Percentiles rank a stretch among this genome's conserved stretches.
Evolutionary conservation across 2,888 invertebrate genomes (phyloP).

Genomic region (Eupithecia inturbata): DNA sequence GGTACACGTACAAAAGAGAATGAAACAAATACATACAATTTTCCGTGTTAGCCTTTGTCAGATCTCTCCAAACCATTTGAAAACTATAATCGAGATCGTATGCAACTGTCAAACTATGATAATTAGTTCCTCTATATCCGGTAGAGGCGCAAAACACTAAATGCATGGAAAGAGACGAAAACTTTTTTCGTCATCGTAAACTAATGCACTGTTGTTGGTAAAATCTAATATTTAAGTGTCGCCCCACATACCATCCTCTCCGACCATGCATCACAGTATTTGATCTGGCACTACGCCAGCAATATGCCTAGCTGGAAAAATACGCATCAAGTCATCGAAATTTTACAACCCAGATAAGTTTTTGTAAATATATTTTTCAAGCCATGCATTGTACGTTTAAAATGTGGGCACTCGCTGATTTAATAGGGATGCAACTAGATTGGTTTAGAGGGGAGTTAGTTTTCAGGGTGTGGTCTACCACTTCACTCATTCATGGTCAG

Average conservation of each 20-base stretch:
- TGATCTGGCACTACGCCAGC: slow-evolving; percentile 73
- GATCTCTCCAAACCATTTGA: no score
- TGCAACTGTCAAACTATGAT: no score
- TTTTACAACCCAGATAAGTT: slow-evolving; percentile 54
- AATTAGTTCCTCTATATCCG: no score
- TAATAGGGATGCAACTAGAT: neutral
- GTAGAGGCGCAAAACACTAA: no score
- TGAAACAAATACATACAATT: no score
- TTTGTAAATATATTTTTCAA: slow-evolving; percentile 33
- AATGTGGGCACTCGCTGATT: neutral
- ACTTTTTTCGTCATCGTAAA: no score
- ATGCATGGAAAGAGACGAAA: no score
- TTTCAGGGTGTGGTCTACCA: neutral
- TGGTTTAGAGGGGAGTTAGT: neutral
- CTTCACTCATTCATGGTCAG: neutral
- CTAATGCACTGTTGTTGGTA: slow-evolving; percentile 41
- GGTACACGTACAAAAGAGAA: no score
- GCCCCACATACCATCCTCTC: slow-evolving; percentile 56
- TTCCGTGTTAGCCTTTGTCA: no score
- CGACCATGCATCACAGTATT: slow-evolving; percentile 62
- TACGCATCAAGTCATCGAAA: slow-evolving; percentile 65
- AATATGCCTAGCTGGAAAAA: slow-evolving; percentile 69
- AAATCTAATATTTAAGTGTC: slow-evolving; percentile 74
- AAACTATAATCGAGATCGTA: no score
- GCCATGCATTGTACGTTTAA: slow-evolving; percentile 22